Evolutionary conservation across 1,140 invertebrate species (phyloP), one percentile per base, ranked within the genome.

Genomic region (Dendrolimus kikuchii): DNA sequence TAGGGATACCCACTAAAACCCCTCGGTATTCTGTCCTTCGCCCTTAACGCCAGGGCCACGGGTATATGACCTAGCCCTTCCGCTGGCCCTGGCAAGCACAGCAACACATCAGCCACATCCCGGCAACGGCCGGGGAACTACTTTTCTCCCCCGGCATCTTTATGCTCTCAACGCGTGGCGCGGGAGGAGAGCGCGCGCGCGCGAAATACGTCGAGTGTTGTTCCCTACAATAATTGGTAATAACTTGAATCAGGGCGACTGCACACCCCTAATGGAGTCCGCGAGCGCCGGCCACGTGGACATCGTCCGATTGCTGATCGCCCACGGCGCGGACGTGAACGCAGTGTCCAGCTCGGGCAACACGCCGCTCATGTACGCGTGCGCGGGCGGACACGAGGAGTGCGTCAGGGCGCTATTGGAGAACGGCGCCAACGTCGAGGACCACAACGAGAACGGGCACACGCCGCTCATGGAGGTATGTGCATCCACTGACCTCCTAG

Each of bases 401-500:
- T 96, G 98, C 59, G 98, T 99, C 6, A 90, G 92, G 78, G 93
- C 95, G 50, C 87, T 99, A 47, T 89, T 99, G 38, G 94, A 97
- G 68, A 92, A 93, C 71, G 95, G 95, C 53, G 97, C 97, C 55
- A 96, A 98, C 86, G 96, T 99, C 6, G 98, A 99, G 88, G 97
- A 98, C 87, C 96, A 99, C 84, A 99, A 99, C 89, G 98, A 99
- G 87, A 99, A 99, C 86, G 97, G 98, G 7, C 98, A 99, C 88
- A 99, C 98, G 46, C 97, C 98, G 36, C 89, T 99, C 42, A 99
- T 99, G 97, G 98, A 99, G 78, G 79, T 84, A 49, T 37, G 23
- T 23, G 23, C 3, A 23, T 23, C 23, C 23, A 23, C 23, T 23
- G 23, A 23, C 23, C 23, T 23, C 23, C 23, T 23, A 23, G 1